Percentiles rank a stretch among this genome's conserved stretches.
Conservation (phyloP, 2,888 invertebrate genomes). For the Platycheirus rosarum region DNA sequence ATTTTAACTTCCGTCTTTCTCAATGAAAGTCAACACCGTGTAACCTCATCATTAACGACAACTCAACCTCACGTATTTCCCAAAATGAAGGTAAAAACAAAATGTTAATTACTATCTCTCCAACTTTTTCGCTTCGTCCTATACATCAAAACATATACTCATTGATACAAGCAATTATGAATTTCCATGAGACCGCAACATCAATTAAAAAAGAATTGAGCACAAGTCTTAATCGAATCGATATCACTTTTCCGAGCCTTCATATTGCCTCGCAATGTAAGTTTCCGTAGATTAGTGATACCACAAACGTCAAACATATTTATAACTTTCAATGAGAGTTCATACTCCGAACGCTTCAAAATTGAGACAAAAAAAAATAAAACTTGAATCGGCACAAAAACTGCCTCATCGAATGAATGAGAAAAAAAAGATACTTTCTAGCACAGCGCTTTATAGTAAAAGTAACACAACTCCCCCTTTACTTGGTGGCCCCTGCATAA, state of each 20-base stretch:
- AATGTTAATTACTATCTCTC: conserved; percentile 32
- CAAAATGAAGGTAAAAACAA: conserved; percentile 18
- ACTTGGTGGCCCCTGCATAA: conserved; percentile 12
- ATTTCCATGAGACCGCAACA: conserved; percentile 38
- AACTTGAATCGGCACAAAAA: conserved; percentile 16
- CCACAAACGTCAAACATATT: conserved; percentile 13
- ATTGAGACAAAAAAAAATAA: background rate
- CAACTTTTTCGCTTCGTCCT: background rate
- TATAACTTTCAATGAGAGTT: conserved; percentile 45
- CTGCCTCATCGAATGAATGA: conserved; percentile 28
- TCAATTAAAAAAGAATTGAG: conserved; percentile 39
- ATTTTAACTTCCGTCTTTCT: conserved; percentile 61
- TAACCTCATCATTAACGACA: conserved; percentile 9
- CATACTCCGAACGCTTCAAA: background rate
- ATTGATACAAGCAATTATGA: conserved; percentile 13
- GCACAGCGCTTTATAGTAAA: conserved; percentile 22
- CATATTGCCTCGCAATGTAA: conserved; percentile 22
- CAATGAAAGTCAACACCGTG: conserved; percentile 42
- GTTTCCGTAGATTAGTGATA: conserved; percentile 30
- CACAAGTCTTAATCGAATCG: conserved; percentile 32
- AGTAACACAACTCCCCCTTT: conserved; percentile 1
- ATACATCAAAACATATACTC: background rate
- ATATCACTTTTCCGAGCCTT: conserved; percentile 34
- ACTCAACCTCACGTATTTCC: conserved; percentile 42
- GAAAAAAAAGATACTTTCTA: conserved; percentile 46